These are phyloP conservation scores for Menidia beryllina DNA, from an alignment of 2,113 vertebrate species.

Conservation along the genomic window DNA sequence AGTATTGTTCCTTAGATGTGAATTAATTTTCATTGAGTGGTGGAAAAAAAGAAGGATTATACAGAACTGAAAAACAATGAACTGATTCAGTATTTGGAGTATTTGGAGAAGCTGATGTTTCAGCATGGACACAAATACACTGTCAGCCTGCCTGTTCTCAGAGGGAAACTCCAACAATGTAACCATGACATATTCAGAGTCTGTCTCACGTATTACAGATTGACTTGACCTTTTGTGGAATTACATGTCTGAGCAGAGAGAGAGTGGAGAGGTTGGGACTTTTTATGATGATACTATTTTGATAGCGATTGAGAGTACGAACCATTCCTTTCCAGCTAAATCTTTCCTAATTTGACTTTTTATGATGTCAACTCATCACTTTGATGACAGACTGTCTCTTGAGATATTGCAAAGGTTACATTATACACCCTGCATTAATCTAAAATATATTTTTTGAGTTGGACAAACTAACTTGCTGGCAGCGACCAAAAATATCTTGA, in stretches of 20 bases:
- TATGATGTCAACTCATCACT: too few relatives aligned
- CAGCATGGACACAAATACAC: neutral
- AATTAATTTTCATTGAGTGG: too few relatives aligned
- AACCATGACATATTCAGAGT: slow-evolving; percentile 28
- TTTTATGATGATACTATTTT: slow-evolving; percentile 29
- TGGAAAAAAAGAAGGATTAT: too few relatives aligned
- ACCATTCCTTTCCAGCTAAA: too few relatives aligned
- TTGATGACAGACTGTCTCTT: too few relatives aligned
- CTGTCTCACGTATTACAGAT: slow-evolving; percentile 36
- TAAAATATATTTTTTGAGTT: neutral
- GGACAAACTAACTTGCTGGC: neutral
- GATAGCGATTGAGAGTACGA: neutral
- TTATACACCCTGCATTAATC: neutral
- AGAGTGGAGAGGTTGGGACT: slow-evolving; percentile 19
- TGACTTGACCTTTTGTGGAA: slow-evolving; percentile 52
- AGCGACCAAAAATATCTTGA: neutral
- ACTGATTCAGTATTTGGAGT: neutral
- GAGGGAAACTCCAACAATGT: too few relatives aligned
- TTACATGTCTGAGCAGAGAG: slow-evolving; percentile 25
- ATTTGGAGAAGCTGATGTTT: neutral
- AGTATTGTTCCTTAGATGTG: too few relatives aligned
- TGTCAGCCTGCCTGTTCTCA: neutral
- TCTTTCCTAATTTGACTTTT: too few relatives aligned
- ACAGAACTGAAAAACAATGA: too few relatives aligned
- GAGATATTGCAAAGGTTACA: too few relatives aligned